Evolutionary conservation across 1,140 invertebrate species (phyloP), one percentile per base, ranked within the genome.

Genomic region (Drosophila punjabiensis): DNA sequence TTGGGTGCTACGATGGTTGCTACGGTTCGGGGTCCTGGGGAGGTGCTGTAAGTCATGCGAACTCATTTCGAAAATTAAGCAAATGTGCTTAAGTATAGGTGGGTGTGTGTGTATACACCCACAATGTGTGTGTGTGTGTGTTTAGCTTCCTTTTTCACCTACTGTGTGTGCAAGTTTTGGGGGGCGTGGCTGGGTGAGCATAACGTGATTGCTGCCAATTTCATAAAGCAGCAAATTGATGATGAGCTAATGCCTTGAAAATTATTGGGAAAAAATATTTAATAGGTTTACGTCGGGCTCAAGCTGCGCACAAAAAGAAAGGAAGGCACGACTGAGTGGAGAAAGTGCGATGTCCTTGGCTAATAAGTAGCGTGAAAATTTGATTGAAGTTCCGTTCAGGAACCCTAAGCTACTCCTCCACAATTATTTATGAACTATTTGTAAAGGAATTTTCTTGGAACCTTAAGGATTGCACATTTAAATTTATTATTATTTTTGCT

Each of bases 131-230:
- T 55, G 33, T 41, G 73, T 60, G 6, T 43, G 58, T 69, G 32
- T 50, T 60, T 64, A 30, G 20, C 20, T 70, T 68, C 39, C 50
- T 30, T 18, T 76, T 59, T 35, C 14, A 37, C 68, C 33, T 30
- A 14, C 14, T 37, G 13, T 52, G 24, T 48, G 32, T 71, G 48
- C 73, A n/a, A n/a, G 32, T 66, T 58, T 41, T 55, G 60, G 56
- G 64, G 60, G 85, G 84, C 75, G 84, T 89, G 85, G 64, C 70
- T 63, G 47, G 61, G 61, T 68, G 62, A 64, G 65, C 73, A 81
- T 88, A 84, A 88, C 85, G 74, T 89, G 85, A 79, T 89, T 89
- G 62, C 79, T 80, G 79, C 65, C 81, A 89, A 80, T 89, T 85
- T 80, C 61, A 80, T 63, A 65, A 67, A 48, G 61, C 62, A 89